Conservation (phyloP, 2,113 vertebrate species). For the Triplophysa dalaica region DNA sequence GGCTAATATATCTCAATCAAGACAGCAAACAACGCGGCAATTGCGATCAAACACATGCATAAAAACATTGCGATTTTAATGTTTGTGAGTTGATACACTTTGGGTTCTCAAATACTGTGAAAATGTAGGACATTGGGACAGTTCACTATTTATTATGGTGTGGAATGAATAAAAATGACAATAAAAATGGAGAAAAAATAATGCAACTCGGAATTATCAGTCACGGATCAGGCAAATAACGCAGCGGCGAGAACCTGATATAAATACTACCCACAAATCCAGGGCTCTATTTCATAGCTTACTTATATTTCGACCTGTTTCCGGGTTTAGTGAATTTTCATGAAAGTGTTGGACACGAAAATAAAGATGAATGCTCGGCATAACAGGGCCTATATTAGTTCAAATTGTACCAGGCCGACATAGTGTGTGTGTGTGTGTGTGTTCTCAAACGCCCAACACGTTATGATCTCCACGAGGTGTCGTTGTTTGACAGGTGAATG, state of each 20-base stretch:
- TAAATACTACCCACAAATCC: neutral
- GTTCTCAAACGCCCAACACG: neutral
- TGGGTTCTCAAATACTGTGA: too few relatives aligned
- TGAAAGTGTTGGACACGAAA: neutral
- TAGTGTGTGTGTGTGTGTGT: neutral
- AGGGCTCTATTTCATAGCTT: neutral
- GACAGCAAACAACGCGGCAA: neutral
- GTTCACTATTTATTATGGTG: too few relatives aligned
- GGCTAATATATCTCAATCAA: neutral
- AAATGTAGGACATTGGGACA: too few relatives aligned
- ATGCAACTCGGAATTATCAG: neutral
- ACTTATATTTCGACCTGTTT: neutral
- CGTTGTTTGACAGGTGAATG: slow-evolving; percentile 21
- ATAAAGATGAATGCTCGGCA: neutral
- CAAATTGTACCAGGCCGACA: neutral
- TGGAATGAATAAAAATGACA: too few relatives aligned
- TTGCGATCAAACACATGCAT: neutral
- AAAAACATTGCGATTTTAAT: neutral
- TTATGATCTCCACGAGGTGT: slow-evolving; percentile 34
- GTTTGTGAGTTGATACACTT: too few relatives aligned
- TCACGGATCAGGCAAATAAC: neutral
- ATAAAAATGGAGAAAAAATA: neutral
- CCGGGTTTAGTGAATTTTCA: neutral
- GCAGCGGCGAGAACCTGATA: neutral
- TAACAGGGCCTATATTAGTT: neutral